These are phyloP conservation scores for Diorhabda carinulata DNA, from an alignment of 1,140 invertebrate species.

Conservation along the genomic window DNA sequence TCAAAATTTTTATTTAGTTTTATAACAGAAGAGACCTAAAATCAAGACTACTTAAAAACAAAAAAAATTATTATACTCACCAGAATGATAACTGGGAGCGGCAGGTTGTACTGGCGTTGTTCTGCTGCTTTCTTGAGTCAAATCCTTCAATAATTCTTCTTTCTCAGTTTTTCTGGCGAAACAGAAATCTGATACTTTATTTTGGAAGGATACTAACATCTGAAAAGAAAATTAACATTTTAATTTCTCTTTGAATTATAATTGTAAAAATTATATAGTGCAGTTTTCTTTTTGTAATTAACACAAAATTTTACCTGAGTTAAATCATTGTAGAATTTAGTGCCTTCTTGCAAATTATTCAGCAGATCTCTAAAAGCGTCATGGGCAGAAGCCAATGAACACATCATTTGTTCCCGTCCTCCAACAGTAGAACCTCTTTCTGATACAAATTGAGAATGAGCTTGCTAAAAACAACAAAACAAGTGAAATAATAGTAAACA, in stretches of 20 bases:
- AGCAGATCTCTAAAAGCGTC: slow-evolving; percentile 90
- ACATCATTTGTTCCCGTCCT: slow-evolving; percentile 74
- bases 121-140: slow-evolving; percentile 73
- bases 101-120: slow-evolving; percentile 53
- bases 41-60: too few species aligned
- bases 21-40: too few species aligned
- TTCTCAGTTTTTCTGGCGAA: slow-evolving; percentile 99
- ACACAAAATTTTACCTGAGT: slow-evolving; percentile 59
- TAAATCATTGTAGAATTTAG: slow-evolving; percentile 98
- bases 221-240: slow-evolving; percentile 47
- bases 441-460: slow-evolving; percentile 69
- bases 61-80: slow-evolving; percentile 27
- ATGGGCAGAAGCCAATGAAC: slow-evolving; percentile 81
- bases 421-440: slow-evolving; percentile 66
- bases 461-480: slow-evolving; percentile 50
- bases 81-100: slow-evolving; percentile 58
- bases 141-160: slow-evolving; percentile 90
- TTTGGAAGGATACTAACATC: slow-evolving; percentile 92
- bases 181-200: slow-evolving; percentile 96
- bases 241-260: background rate
- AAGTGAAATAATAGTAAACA: background rate
- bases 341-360: slow-evolving; percentile 88
- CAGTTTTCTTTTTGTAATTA: background rate
- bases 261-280: too few species aligned
- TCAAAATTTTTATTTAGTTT: too few species aligned